Evolutionary conservation across 2,888 invertebrate species (phyloP), one percentile per base, ranked within the genome.

Genomic region (Norana najaformis): DNA sequence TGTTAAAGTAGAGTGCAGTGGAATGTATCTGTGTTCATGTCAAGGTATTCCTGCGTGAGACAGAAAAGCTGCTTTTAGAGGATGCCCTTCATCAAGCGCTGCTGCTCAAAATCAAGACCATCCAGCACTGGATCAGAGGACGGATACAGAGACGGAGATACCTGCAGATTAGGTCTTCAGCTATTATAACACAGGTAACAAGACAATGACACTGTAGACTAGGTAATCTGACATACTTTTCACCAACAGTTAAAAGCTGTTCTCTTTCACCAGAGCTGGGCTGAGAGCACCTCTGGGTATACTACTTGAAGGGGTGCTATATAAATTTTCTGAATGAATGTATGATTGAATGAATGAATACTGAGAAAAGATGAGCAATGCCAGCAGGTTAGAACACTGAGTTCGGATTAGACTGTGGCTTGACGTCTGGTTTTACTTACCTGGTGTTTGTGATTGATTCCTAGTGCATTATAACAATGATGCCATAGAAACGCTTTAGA

Each of bases 1-100:
- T n/a, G n/a, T 69, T 69, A 1, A 0, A 69, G n/a, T n/a, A 16
- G 4, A n/a, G n/a, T 30, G 6, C n/a, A 69, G 4, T n/a, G 30
- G n/a, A 69, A n/a, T 69, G 23, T 53, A 30, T 23, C 3, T 85
- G 14, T 85, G 16, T 36, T 35, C n/a, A 5, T 85, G 13, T 35
- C 16, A 35, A 95, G 95, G 95, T 98, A 92, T 98, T 98, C 94
- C 96, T 98, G 96, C 96, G 98, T 83, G 98, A 98, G 94, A 97
- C 97, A 41, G 98, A 98, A 95, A 98, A 98, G 95, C 96, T 97
- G 93, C 97, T 97, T 94, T 95, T 98, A 92, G 98, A 99, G 94
- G 97, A 97, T 94, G 96, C 97, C 93, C 96, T 99, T 90, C 98
- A 99, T 95, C 97, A 98, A 94, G 97, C 98, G 95, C 98, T 98